These are phyloP conservation scores for Diadumene lineata DNA, from an alignment of 92 coral and sea anemone genomes.

Conservation along the genomic window DNA sequence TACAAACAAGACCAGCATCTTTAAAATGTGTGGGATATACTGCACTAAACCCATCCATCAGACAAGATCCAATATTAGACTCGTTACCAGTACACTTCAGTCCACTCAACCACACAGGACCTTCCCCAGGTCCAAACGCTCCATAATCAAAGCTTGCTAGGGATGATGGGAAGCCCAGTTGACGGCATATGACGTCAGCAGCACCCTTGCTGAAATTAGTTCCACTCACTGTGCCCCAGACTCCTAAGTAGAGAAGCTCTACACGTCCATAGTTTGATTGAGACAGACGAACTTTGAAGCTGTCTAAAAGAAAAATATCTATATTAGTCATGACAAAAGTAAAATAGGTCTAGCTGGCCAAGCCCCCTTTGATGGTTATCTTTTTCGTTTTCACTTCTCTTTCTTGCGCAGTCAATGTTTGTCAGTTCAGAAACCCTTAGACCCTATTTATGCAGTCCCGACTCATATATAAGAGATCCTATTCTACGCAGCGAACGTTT, in stretches of 20 bases:
- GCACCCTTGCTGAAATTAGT: constrained; percentile 23
- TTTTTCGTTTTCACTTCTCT: too few species aligned
- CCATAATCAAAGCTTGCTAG: constrained; percentile 30
- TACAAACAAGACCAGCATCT: constrained; percentile 42
- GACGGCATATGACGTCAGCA: constrained; percentile 59
- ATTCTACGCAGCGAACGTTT: too few species aligned
- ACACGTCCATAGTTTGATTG: constrained; percentile 28
- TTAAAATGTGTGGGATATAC: constrained; percentile 37
- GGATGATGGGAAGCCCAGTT: constrained; percentile 50
- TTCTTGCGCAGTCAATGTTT: too few species aligned
- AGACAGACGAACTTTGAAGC: constrained; percentile 23
- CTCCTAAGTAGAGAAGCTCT: constrained; percentile 24
- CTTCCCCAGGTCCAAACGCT: constrained; percentile 46
- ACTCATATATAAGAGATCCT: too few species aligned
- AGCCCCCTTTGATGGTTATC: too few species aligned
- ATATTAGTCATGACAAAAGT: background rate
- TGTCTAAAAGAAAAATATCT: background rate
- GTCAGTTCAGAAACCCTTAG: too few species aligned
- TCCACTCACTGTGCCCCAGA: constrained; percentile 46
- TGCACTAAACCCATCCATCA: constrained; percentile 22
- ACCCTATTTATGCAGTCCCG: too few species aligned
- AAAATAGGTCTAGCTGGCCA: too few species aligned
- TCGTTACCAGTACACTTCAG: constrained; percentile 48
- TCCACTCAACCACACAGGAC: constrained; percentile 39
- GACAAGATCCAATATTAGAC: constrained; percentile 31